Percentiles rank a stretch among this genome's conserved stretches.
phyloP scores from a whole-genome alignment of 2,797 vertebrate species.

The Hemibagrus guttatus region DNA sequence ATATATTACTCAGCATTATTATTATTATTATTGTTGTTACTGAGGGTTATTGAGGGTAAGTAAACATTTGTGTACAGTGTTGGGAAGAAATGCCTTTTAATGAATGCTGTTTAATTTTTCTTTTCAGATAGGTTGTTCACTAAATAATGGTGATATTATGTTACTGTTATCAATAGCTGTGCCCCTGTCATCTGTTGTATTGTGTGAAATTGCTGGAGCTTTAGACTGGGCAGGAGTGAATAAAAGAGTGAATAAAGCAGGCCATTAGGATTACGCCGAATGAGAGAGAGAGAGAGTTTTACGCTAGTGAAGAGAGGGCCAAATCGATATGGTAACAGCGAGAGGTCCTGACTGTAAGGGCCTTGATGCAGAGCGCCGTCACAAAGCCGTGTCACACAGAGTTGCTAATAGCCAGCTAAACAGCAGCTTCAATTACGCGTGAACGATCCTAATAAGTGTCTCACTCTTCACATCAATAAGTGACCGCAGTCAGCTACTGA shows the following conservation, averaged over 20 bases:
- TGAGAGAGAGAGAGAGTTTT: constrained; percentile 53
- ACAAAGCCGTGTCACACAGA: background rate
- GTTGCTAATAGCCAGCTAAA: constrained; percentile 23
- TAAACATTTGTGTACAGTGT: constrained; percentile 9
- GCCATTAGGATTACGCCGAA: constrained; percentile 64
- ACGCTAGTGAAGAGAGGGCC: constrained; percentile 35
- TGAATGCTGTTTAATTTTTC: constrained; percentile 31
- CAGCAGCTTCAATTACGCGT: constrained; percentile 14
- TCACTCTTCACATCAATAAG: background rate
- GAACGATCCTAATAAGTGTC: background rate
- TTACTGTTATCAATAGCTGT: constrained; percentile 56
- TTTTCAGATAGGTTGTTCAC: constrained; percentile 30
- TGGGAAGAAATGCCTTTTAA: constrained; percentile 1
- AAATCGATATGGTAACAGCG: constrained; percentile 52
- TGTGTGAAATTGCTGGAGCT: constrained; percentile 65
- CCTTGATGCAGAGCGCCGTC: constrained; percentile 13
- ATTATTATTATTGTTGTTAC: too few relatives aligned
- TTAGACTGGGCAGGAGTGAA: constrained; percentile 47
- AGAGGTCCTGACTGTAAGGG: constrained; percentile 26
- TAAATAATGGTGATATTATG: constrained; percentile 44
- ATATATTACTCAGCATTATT: too few relatives aligned
- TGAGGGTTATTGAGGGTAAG: too few relatives aligned
- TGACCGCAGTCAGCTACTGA: background rate
- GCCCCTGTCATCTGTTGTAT: constrained; percentile 58
- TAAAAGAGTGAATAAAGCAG: constrained; percentile 60